phyloP scores from a whole-genome alignment of 2,797 vertebrate species.

The Amblyopsis hoosieri region DNA sequence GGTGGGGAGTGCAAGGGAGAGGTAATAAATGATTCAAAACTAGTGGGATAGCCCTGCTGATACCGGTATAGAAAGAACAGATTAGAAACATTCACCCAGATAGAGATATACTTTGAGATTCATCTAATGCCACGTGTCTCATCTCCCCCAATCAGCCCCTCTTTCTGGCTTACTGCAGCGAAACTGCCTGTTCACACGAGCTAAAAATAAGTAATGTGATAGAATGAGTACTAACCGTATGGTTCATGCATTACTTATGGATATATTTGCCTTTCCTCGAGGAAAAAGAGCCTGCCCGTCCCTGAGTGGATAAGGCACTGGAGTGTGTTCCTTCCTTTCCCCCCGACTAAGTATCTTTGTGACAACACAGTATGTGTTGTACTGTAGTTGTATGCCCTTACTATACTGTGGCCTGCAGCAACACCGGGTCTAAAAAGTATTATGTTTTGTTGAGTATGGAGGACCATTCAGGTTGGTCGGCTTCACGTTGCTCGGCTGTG shows the following conservation, averaged over 20 bases:
- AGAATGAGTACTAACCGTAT: conserved; percentile 63
- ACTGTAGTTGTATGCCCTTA: neutral
- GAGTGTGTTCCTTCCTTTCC: conserved; percentile 25
- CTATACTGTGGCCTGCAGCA: conserved; percentile 1
- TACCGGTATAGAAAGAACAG: conserved; percentile 35
- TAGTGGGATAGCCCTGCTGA: conserved; percentile 17
- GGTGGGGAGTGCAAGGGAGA: neutral
- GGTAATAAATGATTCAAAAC: conserved; percentile 26
- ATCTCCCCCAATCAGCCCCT: conserved; percentile 39
- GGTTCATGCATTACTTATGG: conserved; percentile 80
- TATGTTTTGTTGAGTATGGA: neutral
- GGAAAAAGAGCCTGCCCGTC: conserved; percentile 28
- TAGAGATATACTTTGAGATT: conserved; percentile 62
- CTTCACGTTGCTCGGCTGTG: neutral
- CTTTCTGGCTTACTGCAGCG: conserved; percentile 47
- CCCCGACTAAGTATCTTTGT: conserved; percentile 29
- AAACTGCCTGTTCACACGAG: conserved; percentile 71
- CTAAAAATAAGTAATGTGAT: conserved; percentile 78
- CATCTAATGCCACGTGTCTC: conserved; percentile 55
- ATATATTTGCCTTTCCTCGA: conserved; percentile 65
- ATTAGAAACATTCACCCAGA: conserved; percentile 62
- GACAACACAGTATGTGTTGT: conserved; percentile 2
- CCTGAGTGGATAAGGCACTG: conserved; percentile 22
- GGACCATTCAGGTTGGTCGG: neutral
- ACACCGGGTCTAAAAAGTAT: neutral